Evolutionary conservation across 2,113 vertebrate genomes (phyloP).

Genomic region (Cryptomyrus ogoouensis): DNA sequence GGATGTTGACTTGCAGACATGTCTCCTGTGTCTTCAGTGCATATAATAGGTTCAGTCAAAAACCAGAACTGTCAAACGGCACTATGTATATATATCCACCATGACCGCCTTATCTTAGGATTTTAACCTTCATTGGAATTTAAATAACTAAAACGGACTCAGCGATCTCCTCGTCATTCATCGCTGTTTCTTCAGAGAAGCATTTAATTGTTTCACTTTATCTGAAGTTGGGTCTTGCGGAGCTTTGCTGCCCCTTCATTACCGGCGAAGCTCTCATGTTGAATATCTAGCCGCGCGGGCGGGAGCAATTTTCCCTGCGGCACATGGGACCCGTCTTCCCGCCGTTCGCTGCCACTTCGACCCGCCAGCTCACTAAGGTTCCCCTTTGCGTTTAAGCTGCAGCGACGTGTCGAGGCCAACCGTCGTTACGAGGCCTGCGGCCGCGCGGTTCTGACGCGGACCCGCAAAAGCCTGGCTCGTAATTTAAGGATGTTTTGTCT

Average conservation of each 20-base stretch:
- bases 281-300: background rate
- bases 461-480: background rate
- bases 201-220: conserved; percentile 8
- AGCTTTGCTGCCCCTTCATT: background rate
- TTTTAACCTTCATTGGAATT: background rate
- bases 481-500: background rate
- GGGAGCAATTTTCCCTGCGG: background rate
- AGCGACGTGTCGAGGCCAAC: background rate
- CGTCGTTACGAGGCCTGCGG: background rate
- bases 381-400: background rate
- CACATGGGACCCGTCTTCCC: background rate
- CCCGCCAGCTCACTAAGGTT: conserved; percentile 19
- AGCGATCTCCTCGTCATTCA: background rate
- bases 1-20: background rate
- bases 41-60: background rate
- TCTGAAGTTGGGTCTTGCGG: background rate
- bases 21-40: background rate
- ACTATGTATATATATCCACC: background rate
- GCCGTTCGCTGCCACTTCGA: background rate
- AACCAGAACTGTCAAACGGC: background rate
- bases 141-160: background rate
- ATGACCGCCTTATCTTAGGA: background rate
- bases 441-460: background rate
- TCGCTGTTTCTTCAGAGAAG: conserved; percentile 7
- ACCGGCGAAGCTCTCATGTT: background rate